Evolutionary conservation across 2,888 invertebrate genomes (phyloP).

Genomic region (Hirtodrosophila histrioides): DNA sequence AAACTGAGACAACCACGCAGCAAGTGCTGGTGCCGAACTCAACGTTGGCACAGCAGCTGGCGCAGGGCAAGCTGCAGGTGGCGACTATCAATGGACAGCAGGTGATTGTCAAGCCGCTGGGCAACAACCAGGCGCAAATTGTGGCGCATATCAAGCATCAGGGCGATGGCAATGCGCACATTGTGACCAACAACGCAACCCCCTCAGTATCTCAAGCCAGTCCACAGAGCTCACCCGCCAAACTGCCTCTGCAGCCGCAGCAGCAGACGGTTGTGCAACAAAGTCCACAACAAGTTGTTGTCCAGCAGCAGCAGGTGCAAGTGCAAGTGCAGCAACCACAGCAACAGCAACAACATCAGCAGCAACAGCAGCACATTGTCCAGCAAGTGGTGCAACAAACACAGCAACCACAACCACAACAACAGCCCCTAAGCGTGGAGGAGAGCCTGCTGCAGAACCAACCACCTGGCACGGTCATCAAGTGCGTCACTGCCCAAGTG

Average conservation of each 20-base stretch:
- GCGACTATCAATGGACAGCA: slow-evolving; percentile 94
- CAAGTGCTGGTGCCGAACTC: slow-evolving; percentile 92
- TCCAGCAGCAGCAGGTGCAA: slow-evolving; percentile 54
- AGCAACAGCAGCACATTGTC: slow-evolving; percentile 41
- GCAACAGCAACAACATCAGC: slow-evolving; percentile 55
- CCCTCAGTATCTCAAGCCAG: slow-evolving; percentile 70
- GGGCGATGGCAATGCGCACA: slow-evolving; percentile 84
- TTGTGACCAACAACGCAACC: slow-evolving; percentile 82
- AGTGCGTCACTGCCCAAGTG: slow-evolving; percentile 94
- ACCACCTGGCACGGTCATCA: slow-evolving; percentile 93
- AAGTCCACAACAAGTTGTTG: slow-evolving; percentile 47
- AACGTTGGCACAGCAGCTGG: slow-evolving; percentile 91
- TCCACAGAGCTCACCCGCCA: slow-evolving; percentile 63
- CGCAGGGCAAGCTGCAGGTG: slow-evolving; percentile 92
- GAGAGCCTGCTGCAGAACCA: slow-evolving; percentile 91
- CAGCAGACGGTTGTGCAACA: slow-evolving; percentile 45
- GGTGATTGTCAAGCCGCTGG: slow-evolving; percentile 91
- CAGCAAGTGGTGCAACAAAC: slow-evolving; percentile 63
- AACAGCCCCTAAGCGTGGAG: slow-evolving; percentile 86
- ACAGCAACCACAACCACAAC: slow-evolving; percentile 40
- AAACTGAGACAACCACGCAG: slow-evolving; percentile 67
- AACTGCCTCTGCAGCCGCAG: slow-evolving; percentile 47
- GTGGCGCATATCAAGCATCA: slow-evolving; percentile 89
- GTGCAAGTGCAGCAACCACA: slow-evolving; percentile 33
- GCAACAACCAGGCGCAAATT: slow-evolving; percentile 91